phyloP scores from a whole-genome alignment of 1,140 invertebrate species.

The Phenacoccus solenopsis region DNA sequence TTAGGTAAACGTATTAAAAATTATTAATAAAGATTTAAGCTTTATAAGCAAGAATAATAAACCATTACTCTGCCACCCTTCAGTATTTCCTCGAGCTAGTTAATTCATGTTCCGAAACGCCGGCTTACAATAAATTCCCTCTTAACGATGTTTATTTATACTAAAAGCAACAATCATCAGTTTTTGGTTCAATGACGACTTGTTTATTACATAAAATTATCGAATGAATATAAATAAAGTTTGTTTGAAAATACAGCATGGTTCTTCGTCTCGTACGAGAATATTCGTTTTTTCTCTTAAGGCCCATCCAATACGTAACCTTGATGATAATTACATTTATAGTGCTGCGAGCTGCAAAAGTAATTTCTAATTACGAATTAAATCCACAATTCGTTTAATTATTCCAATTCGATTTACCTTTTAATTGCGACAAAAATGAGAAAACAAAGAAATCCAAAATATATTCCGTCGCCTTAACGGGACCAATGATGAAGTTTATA shows the following conservation, averaged over 20 bases:
- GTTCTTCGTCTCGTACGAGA: background rate
- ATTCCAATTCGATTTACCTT: background rate
- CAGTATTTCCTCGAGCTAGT: too few species aligned
- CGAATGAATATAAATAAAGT: conserved; percentile 8
- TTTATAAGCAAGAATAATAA: too few species aligned
- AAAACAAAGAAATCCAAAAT: background rate
- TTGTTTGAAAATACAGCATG: conserved; percentile 5
- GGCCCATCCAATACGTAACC: background rate
- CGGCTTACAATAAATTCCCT: background rate
- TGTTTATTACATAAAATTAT: conserved; percentile 11
- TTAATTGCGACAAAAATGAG: background rate
- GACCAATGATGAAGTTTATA: too few species aligned
- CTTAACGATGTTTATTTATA: background rate
- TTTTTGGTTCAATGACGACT: conserved; percentile 11
- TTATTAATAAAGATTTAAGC: too few species aligned
- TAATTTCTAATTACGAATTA: conserved; percentile 10
- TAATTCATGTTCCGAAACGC: too few species aligned
- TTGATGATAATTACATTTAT: conserved; percentile 12
- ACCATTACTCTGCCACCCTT: too few species aligned
- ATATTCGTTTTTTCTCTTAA: conserved; percentile 14
- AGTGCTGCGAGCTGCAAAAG: background rate
- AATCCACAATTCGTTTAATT: background rate
- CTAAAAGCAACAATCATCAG: background rate
- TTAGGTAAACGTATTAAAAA: too few species aligned
- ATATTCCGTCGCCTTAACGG: background rate